phyloP scores from a whole-genome alignment of 1,140 invertebrate genomes.

The Leptinotarsa texana region DNA sequence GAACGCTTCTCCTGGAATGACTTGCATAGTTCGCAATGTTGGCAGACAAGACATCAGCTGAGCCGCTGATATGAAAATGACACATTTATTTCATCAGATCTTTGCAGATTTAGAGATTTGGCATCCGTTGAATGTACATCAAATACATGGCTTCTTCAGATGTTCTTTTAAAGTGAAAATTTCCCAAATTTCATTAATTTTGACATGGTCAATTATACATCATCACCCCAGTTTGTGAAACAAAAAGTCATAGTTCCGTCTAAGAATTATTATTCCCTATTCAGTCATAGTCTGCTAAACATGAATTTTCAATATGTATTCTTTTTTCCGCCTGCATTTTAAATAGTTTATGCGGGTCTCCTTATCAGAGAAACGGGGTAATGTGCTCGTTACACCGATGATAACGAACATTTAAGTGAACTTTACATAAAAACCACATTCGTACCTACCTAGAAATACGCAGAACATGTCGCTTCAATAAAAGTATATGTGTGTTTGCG shows the following conservation, averaged over 20 bases:
- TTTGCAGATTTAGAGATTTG: too few species aligned
- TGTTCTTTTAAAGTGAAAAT: too few species aligned
- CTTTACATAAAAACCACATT: constrained; percentile 21
- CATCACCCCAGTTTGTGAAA: neutral
- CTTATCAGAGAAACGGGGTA: constrained; percentile 43
- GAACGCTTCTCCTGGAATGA: too few species aligned
- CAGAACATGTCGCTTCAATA: constrained; percentile 5
- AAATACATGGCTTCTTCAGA: too few species aligned
- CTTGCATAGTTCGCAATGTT: too few species aligned
- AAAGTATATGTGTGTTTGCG: constrained; percentile 6
- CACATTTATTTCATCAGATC: too few species aligned
- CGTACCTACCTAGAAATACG: constrained; percentile 18
- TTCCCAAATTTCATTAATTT: too few species aligned
- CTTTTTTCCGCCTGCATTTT: constrained; percentile 45
- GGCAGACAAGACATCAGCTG: too few species aligned
- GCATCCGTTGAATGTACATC: too few species aligned
- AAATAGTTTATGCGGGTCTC: constrained; percentile 40
- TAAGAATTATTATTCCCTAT: constrained; percentile 4
- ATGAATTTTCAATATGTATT: constrained; percentile 29
- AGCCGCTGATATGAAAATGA: too few species aligned
- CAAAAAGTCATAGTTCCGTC: neutral
- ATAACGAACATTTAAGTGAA: constrained; percentile 32
- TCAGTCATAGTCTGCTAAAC: constrained; percentile 27
- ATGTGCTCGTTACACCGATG: constrained; percentile 42
- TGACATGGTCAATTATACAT: too few species aligned